These are phyloP conservation scores for Microhierax caerulescens DNA, from an alignment of 2,797 vertebrate genomes.

Conservation along the genomic window DNA sequence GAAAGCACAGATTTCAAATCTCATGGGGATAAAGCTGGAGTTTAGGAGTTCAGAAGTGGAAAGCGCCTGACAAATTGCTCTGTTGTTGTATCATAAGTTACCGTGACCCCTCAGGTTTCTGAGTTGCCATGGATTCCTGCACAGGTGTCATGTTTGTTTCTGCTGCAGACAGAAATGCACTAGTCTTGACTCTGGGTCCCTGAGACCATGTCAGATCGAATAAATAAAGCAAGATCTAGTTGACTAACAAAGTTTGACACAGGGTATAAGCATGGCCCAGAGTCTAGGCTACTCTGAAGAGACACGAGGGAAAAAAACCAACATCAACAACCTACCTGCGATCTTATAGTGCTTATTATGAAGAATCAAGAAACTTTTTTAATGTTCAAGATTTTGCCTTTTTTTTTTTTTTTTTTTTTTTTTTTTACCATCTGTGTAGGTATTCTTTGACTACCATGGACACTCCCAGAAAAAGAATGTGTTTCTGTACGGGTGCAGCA, in stretches of 20 bases:
- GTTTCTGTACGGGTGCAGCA: slow-evolving; percentile 92
- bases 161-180: background rate
- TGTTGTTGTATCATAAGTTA: background rate
- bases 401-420: background rate
- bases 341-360: background rate
- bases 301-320: background rate
- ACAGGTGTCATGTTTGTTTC: slow-evolving; percentile 31
- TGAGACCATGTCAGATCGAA: slow-evolving; percentile 21
- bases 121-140: slow-evolving; percentile 14
- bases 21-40: background rate
- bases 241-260: background rate
- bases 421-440: slow-evolving; percentile 67
- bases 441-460: slow-evolving; percentile 95
- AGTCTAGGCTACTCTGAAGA: background rate
- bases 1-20: slow-evolving; percentile 1
- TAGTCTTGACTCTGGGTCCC: background rate
- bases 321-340: background rate
- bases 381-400: background rate
- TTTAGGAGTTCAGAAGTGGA: background rate
- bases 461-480: slow-evolving; percentile 94
- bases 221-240: background rate
- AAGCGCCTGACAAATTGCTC: background rate
- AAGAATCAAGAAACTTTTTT: background rate
- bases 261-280: background rate
- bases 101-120: background rate